Percentiles rank a stretch among this genome's conserved stretches.
Conservation (phyloP, 2,888 invertebrate genomes). For the Cremastinae sp. region DNA sequence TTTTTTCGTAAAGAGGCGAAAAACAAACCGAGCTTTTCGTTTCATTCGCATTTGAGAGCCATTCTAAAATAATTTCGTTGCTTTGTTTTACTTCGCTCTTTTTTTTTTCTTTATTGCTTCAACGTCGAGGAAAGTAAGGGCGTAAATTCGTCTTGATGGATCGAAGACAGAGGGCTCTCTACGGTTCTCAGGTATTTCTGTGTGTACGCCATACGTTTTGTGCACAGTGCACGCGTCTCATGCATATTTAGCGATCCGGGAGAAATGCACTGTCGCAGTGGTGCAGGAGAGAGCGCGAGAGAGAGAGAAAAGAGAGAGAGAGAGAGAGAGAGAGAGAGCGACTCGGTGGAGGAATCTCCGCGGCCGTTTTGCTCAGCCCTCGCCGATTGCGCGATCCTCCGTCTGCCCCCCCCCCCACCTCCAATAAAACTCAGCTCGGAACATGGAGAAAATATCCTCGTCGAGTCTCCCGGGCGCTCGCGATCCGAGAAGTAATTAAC, state of each 20-base stretch:
- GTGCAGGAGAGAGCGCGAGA: too few relatives aligned
- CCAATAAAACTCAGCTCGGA: constrained; percentile 35
- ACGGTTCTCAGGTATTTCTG: too few relatives aligned
- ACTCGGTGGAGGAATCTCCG: constrained; percentile 51
- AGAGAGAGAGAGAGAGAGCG: constrained; percentile 22
- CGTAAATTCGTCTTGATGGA: too few relatives aligned
- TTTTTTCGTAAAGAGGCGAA: too few relatives aligned
- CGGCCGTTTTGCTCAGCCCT: not conserved
- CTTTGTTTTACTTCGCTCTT: too few relatives aligned
- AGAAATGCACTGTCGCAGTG: constrained; percentile 59
- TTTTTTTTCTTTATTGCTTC: too few relatives aligned
- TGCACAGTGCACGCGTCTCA: constrained; percentile 43
- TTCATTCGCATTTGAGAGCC: too few relatives aligned
- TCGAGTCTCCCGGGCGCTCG: constrained; percentile 26
- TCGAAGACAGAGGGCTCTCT: too few relatives aligned
- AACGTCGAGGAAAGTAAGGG: too few relatives aligned
- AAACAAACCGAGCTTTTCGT: too few relatives aligned
- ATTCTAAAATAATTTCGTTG: too few relatives aligned
- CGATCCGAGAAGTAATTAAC: constrained; percentile 63
- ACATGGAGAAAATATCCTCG: constrained; percentile 29
- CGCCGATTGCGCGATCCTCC: constrained; percentile 29
- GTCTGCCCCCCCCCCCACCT: constrained; percentile 40
- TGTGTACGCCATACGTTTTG: too few relatives aligned
- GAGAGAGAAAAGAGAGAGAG: constrained; percentile 22
- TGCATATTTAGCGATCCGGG: constrained; percentile 62